phyloP scores from a whole-genome alignment of 2,113 vertebrate genomes.

The Vimba vimba region DNA sequence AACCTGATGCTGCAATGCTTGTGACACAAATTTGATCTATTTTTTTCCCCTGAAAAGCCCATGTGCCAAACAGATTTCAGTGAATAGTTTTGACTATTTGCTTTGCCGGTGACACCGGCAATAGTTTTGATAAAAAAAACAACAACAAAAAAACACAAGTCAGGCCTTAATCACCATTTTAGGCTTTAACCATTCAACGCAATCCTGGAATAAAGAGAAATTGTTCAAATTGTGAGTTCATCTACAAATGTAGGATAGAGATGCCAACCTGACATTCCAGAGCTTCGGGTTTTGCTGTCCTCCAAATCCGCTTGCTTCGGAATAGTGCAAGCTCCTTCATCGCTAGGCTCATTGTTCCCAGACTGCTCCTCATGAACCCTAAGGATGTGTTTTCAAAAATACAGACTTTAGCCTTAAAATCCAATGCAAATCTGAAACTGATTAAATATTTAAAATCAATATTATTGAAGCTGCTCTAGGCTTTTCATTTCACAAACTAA shows the following conservation, averaged over 20 bases:
- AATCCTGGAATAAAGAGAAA: not conserved
- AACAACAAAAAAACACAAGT: not conserved
- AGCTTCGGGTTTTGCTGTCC: not conserved
- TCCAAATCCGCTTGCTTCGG: constrained; percentile 13
- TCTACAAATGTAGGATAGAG: not conserved
- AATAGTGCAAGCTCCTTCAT: not conserved
- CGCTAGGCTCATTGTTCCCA: not conserved
- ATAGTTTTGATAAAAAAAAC: not conserved
- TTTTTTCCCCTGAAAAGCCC: not conserved
- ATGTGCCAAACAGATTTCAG: not conserved
- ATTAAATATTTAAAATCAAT: not conserved
- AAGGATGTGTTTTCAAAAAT: not conserved
- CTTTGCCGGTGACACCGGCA: too few species aligned
- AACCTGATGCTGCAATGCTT: not conserved
- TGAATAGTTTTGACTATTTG: not conserved
- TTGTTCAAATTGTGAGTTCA: not conserved
- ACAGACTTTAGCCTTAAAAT: not conserved
- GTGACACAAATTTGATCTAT: not conserved
- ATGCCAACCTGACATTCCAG: not conserved
- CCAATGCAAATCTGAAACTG: not conserved
- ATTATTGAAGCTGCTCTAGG: not conserved
- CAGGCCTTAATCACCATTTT: not conserved
- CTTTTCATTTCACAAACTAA: not conserved
- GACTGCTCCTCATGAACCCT: constrained; percentile 10
- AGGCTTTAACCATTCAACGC: not conserved